phyloP scores from a whole-genome alignment of 2,797 vertebrate species.

The Oceanodroma leucorhoa region DNA sequence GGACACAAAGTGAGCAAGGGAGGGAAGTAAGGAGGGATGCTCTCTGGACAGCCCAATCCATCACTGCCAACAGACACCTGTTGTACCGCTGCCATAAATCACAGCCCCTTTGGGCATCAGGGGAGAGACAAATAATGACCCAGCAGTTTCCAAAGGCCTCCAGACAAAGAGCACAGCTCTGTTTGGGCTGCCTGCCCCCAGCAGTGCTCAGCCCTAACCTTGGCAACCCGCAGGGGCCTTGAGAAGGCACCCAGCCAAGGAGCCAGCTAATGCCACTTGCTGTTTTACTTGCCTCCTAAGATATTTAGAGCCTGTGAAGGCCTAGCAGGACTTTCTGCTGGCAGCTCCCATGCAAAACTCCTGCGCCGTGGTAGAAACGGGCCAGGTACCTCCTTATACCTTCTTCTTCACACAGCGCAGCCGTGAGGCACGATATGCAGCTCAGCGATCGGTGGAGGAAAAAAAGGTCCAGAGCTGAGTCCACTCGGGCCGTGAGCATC shows the following conservation, averaged over 20 bases:
- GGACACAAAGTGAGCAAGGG: not conserved
- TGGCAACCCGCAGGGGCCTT: not conserved
- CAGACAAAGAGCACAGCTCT: not conserved
- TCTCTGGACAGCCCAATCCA: not conserved
- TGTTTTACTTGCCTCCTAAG: not conserved
- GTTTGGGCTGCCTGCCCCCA: not conserved
- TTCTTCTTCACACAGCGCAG: not conserved
- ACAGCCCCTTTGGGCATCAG: not conserved
- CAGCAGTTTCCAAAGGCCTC: not conserved
- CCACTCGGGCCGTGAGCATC: accelerated
- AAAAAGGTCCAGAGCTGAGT: not conserved
- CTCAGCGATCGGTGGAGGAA: not conserved
- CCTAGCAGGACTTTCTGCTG: not conserved
- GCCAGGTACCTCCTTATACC: not conserved
- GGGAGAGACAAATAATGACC: not conserved
- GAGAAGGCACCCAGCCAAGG: not conserved
- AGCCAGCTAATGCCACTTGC: not conserved
- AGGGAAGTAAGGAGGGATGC: not conserved
- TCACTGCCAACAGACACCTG: not conserved
- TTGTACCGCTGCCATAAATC: not conserved
- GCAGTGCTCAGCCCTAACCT: not conserved
- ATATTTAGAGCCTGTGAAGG: not conserved
- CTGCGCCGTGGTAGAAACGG: not conserved
- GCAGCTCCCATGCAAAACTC: not conserved
- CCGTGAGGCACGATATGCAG: not conserved